A percentile compares a stretch with the other conserved stretches of the same genome.
Evolutionary conservation across 2,888 invertebrate genomes (phyloP).

Genomic region (Encarsia formosa): DNA sequence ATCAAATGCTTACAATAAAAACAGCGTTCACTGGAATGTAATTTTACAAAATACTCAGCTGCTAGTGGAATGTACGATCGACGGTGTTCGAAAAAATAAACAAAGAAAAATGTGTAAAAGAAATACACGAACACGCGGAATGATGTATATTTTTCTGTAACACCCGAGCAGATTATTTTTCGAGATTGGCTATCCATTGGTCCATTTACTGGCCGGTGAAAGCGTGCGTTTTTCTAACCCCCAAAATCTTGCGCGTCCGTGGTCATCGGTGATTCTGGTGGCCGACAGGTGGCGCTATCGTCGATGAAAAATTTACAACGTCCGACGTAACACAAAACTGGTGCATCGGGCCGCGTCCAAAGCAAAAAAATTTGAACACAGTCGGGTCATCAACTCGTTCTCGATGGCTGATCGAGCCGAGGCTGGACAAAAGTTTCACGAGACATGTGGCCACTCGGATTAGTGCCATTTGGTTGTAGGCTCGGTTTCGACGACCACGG

Average conservation of each 20-base stretch:
- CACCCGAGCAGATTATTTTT: slow-evolving; percentile 26
- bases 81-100: no score
- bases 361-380: no score
- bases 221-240: neutral
- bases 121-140: slow-evolving; percentile 19
- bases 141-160: slow-evolving; percentile 20
- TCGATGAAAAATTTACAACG: slow-evolving; percentile 3
- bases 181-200: slow-evolving; percentile 12
- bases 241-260: neutral
- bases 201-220: slow-evolving; percentile 18
- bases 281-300: no score
- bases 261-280: no score
- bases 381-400: no score
- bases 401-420: no score
- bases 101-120: slow-evolving; percentile 1
- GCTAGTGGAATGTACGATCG: no score
- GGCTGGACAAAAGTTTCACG: no score
- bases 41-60: slow-evolving; percentile 25
- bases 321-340: neutral
- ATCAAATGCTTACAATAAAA: slow-evolving; percentile 26
- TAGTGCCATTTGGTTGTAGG: no score
- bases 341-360: neutral
- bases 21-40: slow-evolving; percentile 23
- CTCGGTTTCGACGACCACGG: neutral
- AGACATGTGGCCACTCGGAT: no score